Evolutionary conservation across 2,888 invertebrate species (phyloP).

Genomic region (Xanthorhoe designata): DNA sequence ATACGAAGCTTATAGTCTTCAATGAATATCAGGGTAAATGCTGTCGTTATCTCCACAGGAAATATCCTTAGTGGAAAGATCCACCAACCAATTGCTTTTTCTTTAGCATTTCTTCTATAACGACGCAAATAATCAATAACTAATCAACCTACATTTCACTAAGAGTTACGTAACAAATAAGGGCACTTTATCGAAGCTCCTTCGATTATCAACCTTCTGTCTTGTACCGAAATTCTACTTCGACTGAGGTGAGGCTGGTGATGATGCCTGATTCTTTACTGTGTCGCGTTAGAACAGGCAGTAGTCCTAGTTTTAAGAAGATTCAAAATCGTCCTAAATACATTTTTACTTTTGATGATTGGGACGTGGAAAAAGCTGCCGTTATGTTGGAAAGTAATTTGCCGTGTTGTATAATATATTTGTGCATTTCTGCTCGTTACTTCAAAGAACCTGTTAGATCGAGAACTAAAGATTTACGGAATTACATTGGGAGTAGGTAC

Average conservation of each 20-base stretch:
- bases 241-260: neutral
- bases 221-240: neutral
- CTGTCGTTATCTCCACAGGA: neutral
- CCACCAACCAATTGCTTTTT: neutral
- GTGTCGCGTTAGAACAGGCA: neutral
- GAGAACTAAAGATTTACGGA: no score
- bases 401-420: no score
- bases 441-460: no score
- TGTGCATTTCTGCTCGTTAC: no score
- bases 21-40: no score
- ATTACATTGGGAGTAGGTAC: no score
- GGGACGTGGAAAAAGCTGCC: no score
- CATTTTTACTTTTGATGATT: no score
- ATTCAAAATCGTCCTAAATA: no score
- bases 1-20: no score
- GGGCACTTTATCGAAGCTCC: neutral
- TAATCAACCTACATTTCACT: slow-evolving; percentile 23
- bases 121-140: slow-evolving; percentile 19
- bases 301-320: no score
- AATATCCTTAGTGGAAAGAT: neutral
- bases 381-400: no score
- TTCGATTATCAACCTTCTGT: neutral
- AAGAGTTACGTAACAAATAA: neutral
- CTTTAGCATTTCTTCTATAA: slow-evolving; percentile 13
- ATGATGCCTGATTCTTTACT: neutral